Evolutionary conservation across 2,113 vertebrate genomes (phyloP), one percentile per base, ranked within the genome.

Genomic region (Murina feae): DNA sequence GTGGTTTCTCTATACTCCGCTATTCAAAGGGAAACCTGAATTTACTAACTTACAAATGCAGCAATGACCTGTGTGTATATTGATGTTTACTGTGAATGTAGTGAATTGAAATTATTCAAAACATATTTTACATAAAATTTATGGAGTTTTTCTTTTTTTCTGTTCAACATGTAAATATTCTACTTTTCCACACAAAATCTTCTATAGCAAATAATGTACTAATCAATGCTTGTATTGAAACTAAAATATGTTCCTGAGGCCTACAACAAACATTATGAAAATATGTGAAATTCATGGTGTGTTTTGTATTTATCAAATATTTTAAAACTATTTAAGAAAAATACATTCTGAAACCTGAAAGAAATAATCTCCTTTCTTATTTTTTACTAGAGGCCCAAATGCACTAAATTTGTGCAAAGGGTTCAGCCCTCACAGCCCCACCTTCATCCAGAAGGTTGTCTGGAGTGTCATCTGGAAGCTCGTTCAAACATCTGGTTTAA

Each of bases 21-120:
- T 96, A 93, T 97, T 96, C 76, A 72, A 94, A 97, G 86, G 91
- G 95, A 96, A 98, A 97, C 92, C 42, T 37, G 69, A 82, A 88
- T 87, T 96, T 97, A 95, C 96, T 95, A 95, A 96, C 94, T 78
- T 95, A 82, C 84, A 20, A 96, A 90, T 39, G 78, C 55, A 93
- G 23, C 89, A 94, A 81, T 93, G 58, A 32, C n/a, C 32, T 82
- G 74, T 60, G 58, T 2, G 0, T 21, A 12, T 72, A 30, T 91
- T 91, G 23, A 65, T 89, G 32, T 3, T 86, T 66, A 63, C 44
- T 85, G 11, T 78, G 42, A 68, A 9, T 35, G 35, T 74, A 63
- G 86, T 74, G 74, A 68, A 74, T 42, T 51, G 1, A 72, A 88
- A 86, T 89, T 58, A 92, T 47, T 89, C 16, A 53, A 82, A 84